phyloP scores from a whole-genome alignment of 2,113 vertebrate species.

The Prionailurus bengalensis region DNA sequence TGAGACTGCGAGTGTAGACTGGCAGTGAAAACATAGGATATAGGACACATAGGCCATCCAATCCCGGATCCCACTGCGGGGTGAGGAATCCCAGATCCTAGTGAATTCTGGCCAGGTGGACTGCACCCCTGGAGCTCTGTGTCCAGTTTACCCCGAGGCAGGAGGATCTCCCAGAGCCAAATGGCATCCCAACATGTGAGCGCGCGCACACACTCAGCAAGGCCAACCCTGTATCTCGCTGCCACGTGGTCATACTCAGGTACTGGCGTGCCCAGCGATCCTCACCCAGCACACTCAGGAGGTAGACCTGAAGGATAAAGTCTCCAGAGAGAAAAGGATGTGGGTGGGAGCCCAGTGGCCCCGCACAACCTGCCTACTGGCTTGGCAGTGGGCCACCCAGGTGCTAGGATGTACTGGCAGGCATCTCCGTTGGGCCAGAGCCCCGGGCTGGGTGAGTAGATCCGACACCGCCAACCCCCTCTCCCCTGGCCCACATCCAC shows the following conservation, averaged over 20 bases:
- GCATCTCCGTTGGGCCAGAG: neutral
- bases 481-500: too few relatives aligned
- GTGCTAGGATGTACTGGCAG: neutral
- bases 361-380: fast-evolving
- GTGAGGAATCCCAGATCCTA: neutral
- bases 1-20: neutral
- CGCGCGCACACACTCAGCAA: neutral
- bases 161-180: neutral
- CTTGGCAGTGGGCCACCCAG: neutral
- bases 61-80: fast-evolving
- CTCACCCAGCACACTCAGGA: neutral
- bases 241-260: fast-evolving
- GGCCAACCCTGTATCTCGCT: fast-evolving
- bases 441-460: fast-evolving
- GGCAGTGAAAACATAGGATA: neutral
- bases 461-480: neutral
- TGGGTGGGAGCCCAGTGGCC: neutral
- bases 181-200: fast-evolving
- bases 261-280: neutral
- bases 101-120: neutral
- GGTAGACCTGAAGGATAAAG: fast-evolving
- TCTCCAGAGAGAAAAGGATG: neutral
- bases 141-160: neutral
- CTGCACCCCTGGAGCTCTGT: neutral
- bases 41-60: neutral